Conservation (phyloP, 1,140 invertebrate genomes). For the Neotoxoptera formosana region DNA sequence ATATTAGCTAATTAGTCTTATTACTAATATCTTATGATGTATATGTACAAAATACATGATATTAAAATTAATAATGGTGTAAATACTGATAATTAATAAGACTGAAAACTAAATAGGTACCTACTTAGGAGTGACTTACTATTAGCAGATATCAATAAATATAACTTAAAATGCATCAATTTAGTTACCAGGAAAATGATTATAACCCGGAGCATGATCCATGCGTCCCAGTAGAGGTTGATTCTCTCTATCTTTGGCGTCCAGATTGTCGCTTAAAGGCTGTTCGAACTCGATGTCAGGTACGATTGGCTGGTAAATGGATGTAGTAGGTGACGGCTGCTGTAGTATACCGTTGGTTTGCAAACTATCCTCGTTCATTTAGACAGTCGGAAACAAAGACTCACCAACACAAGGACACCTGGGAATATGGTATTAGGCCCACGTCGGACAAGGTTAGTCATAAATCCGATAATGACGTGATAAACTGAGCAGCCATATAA, state of each 20-base stretch:
- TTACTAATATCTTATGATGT: not conserved
- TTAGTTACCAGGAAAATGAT: constrained; percentile 79
- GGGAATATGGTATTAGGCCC: not conserved
- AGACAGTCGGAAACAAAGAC: constrained; percentile 24
- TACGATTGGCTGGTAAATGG: constrained; percentile 16
- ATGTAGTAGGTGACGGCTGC: constrained; percentile 31
- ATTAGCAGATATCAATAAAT: not conserved
- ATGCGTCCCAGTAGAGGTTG: constrained; percentile 85
- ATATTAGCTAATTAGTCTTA: not conserved
- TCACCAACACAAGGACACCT: constrained; percentile 32
- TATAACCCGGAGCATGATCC: constrained; percentile 78
- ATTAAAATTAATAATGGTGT: not conserved
- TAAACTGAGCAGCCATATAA: not conserved
- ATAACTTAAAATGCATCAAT: not conserved
- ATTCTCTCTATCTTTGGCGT: constrained; percentile 80
- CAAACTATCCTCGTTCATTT: constrained; percentile 49
- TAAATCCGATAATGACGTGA: not conserved
- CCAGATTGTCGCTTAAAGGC: constrained; percentile 47
- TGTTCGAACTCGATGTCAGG: constrained; percentile 50
- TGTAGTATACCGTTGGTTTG: constrained; percentile 35
- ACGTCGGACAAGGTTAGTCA: not conserved
- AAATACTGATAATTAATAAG: not conserved
- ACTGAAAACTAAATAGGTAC: not conserved
- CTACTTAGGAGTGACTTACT: not conserved
- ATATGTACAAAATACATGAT: not conserved